These are phyloP conservation scores for Trachythela sp. DNA, from an alignment of 64 coral and sea anemone species.

Conservation along the genomic window DNA sequence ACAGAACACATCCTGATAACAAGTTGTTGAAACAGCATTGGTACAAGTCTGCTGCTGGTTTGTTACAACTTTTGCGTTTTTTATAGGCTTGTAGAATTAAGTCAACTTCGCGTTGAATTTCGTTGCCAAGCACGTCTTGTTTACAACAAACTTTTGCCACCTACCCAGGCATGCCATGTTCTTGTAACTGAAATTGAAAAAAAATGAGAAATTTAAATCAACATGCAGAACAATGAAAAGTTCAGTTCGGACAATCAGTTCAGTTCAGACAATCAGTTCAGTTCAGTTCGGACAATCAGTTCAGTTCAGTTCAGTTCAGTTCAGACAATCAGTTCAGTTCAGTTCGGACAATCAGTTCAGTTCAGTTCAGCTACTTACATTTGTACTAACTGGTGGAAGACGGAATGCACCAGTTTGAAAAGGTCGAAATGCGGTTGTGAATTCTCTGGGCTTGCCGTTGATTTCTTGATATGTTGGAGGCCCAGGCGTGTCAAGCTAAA, in stretches of 20 bases:
- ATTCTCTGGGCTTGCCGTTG: conserved; percentile 75
- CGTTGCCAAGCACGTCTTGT: too few relatives aligned
- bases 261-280: neutral
- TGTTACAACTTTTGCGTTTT: too few relatives aligned
- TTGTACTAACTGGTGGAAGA: conserved; percentile 24
- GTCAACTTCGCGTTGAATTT: too few relatives aligned
- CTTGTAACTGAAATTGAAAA: conserved; percentile 10
- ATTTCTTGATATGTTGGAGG: conserved; percentile 75
- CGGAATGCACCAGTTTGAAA: conserved; percentile 80
- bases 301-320: neutral
- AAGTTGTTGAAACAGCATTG: too few relatives aligned
- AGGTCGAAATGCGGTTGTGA: conserved; percentile 71
- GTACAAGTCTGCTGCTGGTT: too few relatives aligned
- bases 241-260: too few relatives aligned
- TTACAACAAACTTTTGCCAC: neutral
- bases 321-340: neutral
- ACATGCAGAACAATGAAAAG: too few relatives aligned
- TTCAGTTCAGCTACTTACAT: neutral
- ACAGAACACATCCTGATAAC: too few relatives aligned
- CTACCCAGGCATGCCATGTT: conserved; percentile 42
- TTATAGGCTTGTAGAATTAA: too few relatives aligned
- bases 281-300: too few relatives aligned
- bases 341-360: too few relatives aligned
- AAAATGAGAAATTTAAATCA: neutral
- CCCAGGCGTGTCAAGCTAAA: conserved; percentile 87